Conservation (phyloP, 2,888 invertebrate species). For the Dynastes maya region DNA sequence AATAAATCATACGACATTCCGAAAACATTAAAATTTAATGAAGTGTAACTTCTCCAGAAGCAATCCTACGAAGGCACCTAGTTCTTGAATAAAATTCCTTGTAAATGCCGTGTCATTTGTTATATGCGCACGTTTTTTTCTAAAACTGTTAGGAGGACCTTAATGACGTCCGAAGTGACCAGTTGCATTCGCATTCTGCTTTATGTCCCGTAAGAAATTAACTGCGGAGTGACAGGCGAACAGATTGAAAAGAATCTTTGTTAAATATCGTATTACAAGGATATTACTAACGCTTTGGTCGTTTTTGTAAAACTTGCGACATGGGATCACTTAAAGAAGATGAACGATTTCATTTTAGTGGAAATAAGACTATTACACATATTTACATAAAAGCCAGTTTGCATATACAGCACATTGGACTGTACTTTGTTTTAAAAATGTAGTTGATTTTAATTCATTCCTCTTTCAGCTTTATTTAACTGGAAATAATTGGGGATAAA, state of each 20-base stretch:
- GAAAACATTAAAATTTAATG: conserved; percentile 10
- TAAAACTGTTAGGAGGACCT: not conserved
- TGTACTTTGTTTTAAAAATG: too few relatives aligned
- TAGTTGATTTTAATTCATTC: too few relatives aligned
- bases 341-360: not conserved
- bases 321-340: not conserved
- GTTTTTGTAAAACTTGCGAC: not conserved
- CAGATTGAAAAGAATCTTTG: conserved; percentile 2
- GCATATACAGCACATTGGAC: too few relatives aligned
- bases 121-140: not conserved
- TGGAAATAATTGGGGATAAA: too few relatives aligned
- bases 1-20: not conserved
- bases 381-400: too few relatives aligned
- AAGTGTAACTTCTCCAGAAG: conserved; percentile 17
- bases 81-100: not conserved
- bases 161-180: conserved; percentile 19
- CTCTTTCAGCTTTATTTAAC: too few relatives aligned
- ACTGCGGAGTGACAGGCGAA: conserved; percentile 9
- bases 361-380: too few relatives aligned
- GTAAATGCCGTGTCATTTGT: conserved; percentile 20
- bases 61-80: not conserved
- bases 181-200: not conserved
- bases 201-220: conserved; percentile 28
- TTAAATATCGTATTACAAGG: conserved; percentile 33
- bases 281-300: conserved; percentile 12